Percentiles rank a stretch among this genome's conserved stretches.
These are phyloP conservation scores for Ectobius pallidus DNA, from an alignment of 2,888 invertebrate genomes.

Conservation along the genomic window DNA sequence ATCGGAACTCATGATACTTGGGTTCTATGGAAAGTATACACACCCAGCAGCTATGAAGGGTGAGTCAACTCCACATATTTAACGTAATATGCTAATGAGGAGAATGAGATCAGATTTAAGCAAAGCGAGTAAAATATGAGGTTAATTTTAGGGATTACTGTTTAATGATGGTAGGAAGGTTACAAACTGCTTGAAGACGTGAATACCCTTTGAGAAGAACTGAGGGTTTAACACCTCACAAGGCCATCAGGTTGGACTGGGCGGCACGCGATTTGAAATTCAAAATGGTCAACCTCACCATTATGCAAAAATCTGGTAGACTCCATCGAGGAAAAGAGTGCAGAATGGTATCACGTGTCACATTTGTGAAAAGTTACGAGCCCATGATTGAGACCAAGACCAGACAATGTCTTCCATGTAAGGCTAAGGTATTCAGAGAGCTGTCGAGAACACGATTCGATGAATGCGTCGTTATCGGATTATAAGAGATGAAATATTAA, in stretches of 20 bases:
- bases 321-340: neutral
- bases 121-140: too few relatives aligned
- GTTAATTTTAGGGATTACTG: too few relatives aligned
- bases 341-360: neutral
- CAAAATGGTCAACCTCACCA: slow-evolving; percentile 16
- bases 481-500: too few relatives aligned
- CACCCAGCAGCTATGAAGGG: too few relatives aligned
- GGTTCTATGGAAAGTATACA: too few relatives aligned
- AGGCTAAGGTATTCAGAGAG: neutral
- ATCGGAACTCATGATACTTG: too few relatives aligned
- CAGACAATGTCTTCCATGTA: neutral
- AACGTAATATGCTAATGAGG: too few relatives aligned
- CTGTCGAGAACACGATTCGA: neutral
- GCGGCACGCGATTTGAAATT: slow-evolving; percentile 19
- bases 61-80: too few relatives aligned
- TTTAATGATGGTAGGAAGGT: too few relatives aligned
- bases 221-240: slow-evolving; percentile 5
- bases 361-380: neutral
- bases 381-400: neutral
- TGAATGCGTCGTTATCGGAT: neutral
- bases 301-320: slow-evolving; percentile 15
- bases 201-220: neutral
- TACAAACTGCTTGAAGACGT: neutral
- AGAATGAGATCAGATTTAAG: too few relatives aligned
- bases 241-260: neutral